These are phyloP conservation scores for Goniozus legneri DNA, from an alignment of 1,140 invertebrate genomes.

Conservation along the genomic window DNA sequence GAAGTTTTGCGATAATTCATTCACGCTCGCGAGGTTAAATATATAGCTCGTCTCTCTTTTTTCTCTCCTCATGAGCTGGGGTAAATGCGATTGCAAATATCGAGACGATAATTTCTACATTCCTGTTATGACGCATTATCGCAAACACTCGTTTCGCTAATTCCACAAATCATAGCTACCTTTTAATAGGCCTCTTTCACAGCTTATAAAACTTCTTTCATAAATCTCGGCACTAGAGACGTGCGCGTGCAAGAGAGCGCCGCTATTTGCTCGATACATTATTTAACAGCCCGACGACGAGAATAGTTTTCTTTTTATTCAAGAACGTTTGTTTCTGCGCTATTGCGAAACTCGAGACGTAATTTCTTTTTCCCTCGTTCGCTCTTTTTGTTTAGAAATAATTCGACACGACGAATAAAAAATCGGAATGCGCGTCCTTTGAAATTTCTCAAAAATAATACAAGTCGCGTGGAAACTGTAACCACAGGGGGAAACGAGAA, in stretches of 20 bases:
- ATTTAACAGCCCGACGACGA: constrained; percentile 1
- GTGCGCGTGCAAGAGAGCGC: constrained; percentile 9
- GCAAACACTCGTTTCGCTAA: constrained; percentile 12
- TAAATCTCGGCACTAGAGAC: background rate
- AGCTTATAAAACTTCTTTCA: background rate
- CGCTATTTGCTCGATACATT: constrained; percentile 3
- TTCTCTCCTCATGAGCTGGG: too few relatives aligned
- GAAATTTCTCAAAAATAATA: too few relatives aligned
- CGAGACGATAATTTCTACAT: constrained; percentile 2
- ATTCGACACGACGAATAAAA: too few relatives aligned
- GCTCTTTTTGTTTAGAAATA: too few relatives aligned
- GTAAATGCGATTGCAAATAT: background rate
- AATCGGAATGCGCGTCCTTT: too few relatives aligned
- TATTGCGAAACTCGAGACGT: too few relatives aligned
- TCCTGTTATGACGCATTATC: constrained; percentile 16
- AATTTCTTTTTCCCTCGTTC: too few relatives aligned
- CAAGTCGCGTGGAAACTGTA: too few relatives aligned
- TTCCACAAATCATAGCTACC: constrained; percentile 15
- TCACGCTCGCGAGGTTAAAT: background rate
- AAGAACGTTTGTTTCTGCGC: too few relatives aligned
- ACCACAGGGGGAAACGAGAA: too few relatives aligned
- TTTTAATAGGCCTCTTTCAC: background rate
- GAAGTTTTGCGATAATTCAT: background rate
- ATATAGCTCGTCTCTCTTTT: background rate
- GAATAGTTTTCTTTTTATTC: background rate